Percentiles rank a stretch among this genome's conserved stretches.
Conservation (phyloP, 1,140 invertebrate genomes). For the Halesus radiatus region DNA sequence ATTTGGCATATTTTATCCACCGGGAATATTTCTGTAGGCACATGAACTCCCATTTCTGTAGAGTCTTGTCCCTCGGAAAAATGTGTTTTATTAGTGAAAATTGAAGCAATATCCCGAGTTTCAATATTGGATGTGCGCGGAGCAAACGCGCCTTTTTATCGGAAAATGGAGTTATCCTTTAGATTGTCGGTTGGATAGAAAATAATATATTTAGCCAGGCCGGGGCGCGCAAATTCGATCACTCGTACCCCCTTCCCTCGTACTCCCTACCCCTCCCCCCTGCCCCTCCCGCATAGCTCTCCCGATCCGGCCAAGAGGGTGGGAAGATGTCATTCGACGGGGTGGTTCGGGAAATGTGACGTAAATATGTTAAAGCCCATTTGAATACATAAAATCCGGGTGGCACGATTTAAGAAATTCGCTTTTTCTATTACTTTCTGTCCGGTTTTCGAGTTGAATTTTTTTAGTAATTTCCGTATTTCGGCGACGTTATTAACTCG, state of each 20-base stretch:
- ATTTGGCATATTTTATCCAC: background rate
- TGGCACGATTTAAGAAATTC: slow-evolving; percentile 34
- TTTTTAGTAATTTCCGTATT: too few species aligned
- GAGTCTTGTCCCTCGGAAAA: slow-evolving; percentile 4
- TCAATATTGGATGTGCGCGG: slow-evolving; percentile 35
- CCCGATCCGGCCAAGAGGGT: background rate
- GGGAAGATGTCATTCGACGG: slow-evolving; percentile 25
- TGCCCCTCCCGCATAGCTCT: background rate
- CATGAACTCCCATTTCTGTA: slow-evolving; percentile 17
- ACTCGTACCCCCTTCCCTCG: slow-evolving; percentile 25
- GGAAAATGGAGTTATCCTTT: slow-evolving; percentile 54
- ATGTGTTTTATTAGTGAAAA: slow-evolving; percentile 36
- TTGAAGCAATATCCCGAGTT: slow-evolving; percentile 20
- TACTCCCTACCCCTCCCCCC: too few species aligned
- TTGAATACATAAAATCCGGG: slow-evolving; percentile 42
- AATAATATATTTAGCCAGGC: slow-evolving; percentile 55
- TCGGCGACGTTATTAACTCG: too few species aligned
- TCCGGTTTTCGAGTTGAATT: background rate
- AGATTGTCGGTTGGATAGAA: slow-evolving; percentile 54
- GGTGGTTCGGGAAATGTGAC: slow-evolving; percentile 30
- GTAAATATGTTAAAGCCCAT: slow-evolving; percentile 39
- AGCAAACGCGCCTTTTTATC: slow-evolving; percentile 45
- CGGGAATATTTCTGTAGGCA: background rate
- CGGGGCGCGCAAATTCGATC: slow-evolving; percentile 54
- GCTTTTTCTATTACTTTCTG: slow-evolving; percentile 33